phyloP scores from a whole-genome alignment of 2,888 invertebrate genomes.

The Drosophila suboccidentalis region DNA sequence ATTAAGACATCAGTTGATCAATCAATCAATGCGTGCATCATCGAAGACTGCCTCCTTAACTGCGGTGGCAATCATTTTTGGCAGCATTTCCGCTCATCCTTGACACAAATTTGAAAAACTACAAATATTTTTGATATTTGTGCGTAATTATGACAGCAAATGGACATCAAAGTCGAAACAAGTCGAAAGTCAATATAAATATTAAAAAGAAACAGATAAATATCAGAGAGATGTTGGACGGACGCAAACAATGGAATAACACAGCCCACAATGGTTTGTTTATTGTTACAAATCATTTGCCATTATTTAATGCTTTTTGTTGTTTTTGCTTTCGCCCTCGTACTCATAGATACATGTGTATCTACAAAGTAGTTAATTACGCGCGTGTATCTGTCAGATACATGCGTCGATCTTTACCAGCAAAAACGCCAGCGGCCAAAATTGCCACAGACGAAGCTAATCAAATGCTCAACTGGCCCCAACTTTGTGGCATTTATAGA shows the following conservation, averaged over 20 bases:
- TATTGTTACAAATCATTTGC: slow-evolving; percentile 53
- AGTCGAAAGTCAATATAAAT: slow-evolving; percentile 32
- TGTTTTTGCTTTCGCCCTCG: slow-evolving; percentile 64
- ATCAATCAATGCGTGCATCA: slow-evolving; percentile 61
- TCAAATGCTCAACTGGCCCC: slow-evolving; percentile 41
- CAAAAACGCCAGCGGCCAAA: slow-evolving; percentile 36
- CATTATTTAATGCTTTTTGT: slow-evolving; percentile 60
- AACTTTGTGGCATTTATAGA: slow-evolving; percentile 40
- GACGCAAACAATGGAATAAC: slow-evolving; percentile 1
- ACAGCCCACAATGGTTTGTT: slow-evolving; percentile 42
- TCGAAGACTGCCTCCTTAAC: slow-evolving; percentile 36
- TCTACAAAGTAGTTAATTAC: slow-evolving; percentile 58
- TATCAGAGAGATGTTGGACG: slow-evolving; percentile 2
- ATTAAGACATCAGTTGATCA: slow-evolving; percentile 54
- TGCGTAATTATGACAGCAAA: slow-evolving; percentile 65
- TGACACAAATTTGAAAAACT: slow-evolving; percentile 62
- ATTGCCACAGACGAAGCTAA: slow-evolving; percentile 46
- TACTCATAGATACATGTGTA: slow-evolving; percentile 25
- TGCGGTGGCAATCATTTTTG: slow-evolving; percentile 47
- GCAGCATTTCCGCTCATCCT: slow-evolving; percentile 71
- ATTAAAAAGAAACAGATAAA: slow-evolving; percentile 25
- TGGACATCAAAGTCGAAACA: slow-evolving; percentile 44
- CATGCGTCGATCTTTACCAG: slow-evolving; percentile 40
- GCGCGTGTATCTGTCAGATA: slow-evolving; percentile 60
- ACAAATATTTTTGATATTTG: slow-evolving; percentile 33